Base-by-base conservation (phyloP, 2,888 invertebrate genomes). In the Melieria crassipennis region DNA sequence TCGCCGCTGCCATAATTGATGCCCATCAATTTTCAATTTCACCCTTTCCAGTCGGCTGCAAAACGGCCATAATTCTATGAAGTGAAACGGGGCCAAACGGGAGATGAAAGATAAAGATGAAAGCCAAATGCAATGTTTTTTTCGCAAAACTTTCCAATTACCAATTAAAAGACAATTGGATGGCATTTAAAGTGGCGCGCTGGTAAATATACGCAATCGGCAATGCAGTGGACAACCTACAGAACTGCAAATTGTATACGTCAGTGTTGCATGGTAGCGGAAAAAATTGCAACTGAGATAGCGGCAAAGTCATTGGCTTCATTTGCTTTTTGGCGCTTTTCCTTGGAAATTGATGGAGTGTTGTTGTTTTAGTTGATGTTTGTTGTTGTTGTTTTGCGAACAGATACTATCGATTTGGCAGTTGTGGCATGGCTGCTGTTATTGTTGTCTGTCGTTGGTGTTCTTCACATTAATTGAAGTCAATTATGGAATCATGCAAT, bases 401-500 rank as follows among this genome's bases (percentile, higher is more conserved):
- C 11, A 52, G n/a, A n/a, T 52, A 4, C 52, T 52, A 10, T 9
- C 7, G 13, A n/a, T n/a, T 13, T n/a, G 13, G 11, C 52, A n/a
- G 52, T 52, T 52, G 11, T 10, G 50, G 11, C 13, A 52, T n/a
- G 52, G 11, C 52, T 52, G 11, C 52, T 9, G 11, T 9, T 7
- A n/a, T 52, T 13, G 13, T 9, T 45, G 46, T 47, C 11, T 55
- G 50, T 30, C 13, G 42, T 61, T 65, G 65, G 65, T 61, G 52
- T 65, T 65, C 13, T 60, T 66, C 47, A 52, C 58, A 58, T 65
- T 70, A 67, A 71, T 71, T 67, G 66, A 63, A 56, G 56, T 9
- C 71, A 67, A 66, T 71, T 71, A 67, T 63, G 62, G 67, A 66
- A 62, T 55, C 43, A 70, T 70, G 61, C 70, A 65, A 30, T 30